Evolutionary conservation across 1,140 invertebrate genomes (phyloP), one percentile per base, ranked within the genome.

Genomic region (Ceratosolen solmsi): DNA sequence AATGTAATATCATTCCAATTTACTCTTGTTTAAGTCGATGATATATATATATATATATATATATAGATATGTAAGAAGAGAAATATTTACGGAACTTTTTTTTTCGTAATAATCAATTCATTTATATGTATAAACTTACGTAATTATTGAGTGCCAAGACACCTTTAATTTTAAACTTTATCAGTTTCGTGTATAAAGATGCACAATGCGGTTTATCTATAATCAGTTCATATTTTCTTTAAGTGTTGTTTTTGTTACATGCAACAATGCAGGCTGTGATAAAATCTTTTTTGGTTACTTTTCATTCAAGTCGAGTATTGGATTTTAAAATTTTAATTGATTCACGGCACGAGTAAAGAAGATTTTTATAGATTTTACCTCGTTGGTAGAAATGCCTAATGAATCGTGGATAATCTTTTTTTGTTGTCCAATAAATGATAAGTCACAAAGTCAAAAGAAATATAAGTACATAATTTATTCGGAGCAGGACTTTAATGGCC

Each of bases 341-440:
- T 63, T 63, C 30, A 33, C 33, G n/a, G 13, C 60, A 33, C 17
- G 30, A 63, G 17, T 15, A 33, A 33, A 11, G n/a, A 60, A 63
- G 33, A 25, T 27, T 60, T 60, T 60, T 25, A 8, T n/a, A 1
- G 58, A 17, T 60, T 63, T 60, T 63, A 33, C 9, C 30, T 63
- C 20, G 30, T 15, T 27, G 25, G 2, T 13, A 63, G 17, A 63
- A 63, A 63, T 36, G 33, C 27, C 15, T 4, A 20, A 36, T 8
- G 30, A 2, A 33, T 13, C 30, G 8, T 63, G 27, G 30, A 63
- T 13, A 63, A 63, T 63, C 27, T 63, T 63, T 63, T 63, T 25
- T 60, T 60, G 58, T 63, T 63, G n/a, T 8, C 3, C 15, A 63
- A 63, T 63, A 63, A 63, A 63, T 63, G 27, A 63, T 63, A 63